These are phyloP conservation scores for Acheta domesticus DNA, from an alignment of 2,888 invertebrate genomes.

Conservation along the genomic window DNA sequence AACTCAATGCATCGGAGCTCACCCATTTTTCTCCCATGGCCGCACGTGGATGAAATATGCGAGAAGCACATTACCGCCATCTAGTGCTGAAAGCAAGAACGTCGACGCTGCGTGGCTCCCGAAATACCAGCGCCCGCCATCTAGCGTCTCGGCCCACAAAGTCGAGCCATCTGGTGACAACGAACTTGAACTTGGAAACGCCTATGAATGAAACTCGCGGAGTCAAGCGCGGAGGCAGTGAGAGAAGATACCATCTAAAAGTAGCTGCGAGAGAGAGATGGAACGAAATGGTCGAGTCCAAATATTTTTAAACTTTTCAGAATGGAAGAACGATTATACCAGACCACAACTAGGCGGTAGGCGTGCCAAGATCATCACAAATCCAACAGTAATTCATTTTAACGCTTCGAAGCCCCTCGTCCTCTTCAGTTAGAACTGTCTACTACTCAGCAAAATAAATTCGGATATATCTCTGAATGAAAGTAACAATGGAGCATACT, in stretches of 20 bases:
- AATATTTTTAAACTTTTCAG: constrained; percentile 31
- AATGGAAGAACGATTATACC: constrained; percentile 22
- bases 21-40: no score
- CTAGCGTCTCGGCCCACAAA: neutral
- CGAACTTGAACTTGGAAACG: neutral
- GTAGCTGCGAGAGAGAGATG: neutral
- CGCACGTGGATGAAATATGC: neutral
- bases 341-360: neutral
- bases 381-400: constrained; percentile 10
- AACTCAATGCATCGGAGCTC: no score
- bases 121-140: neutral
- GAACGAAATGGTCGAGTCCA: constrained; percentile 20
- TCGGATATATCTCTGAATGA: no score
- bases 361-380: constrained; percentile 18
- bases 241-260: neutral
- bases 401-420: neutral
- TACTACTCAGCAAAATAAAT: no score
- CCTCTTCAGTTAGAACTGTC: neutral
- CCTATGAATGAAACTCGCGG: neutral
- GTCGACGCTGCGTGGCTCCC: neutral
- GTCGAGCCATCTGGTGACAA: neutral
- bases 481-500: no score
- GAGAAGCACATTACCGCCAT: neutral
- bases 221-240: neutral
- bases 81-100: neutral